Percentiles rank a stretch among this genome's conserved stretches.
Conservation (phyloP, 2,888 invertebrate species). For the Anorthoa munda region DNA sequence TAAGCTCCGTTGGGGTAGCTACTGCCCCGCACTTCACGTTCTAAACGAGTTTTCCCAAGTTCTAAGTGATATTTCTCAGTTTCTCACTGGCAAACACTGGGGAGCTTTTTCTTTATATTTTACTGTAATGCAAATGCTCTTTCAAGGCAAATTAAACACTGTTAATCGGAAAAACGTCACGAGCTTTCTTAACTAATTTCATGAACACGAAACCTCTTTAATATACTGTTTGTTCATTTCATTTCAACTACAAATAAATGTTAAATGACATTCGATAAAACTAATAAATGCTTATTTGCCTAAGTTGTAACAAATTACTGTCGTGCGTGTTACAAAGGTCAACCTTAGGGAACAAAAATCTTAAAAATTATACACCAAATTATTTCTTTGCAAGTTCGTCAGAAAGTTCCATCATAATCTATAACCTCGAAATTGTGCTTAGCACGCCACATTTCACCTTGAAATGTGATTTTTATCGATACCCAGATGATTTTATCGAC, state of each 20-base stretch:
- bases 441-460: conserved; percentile 83
- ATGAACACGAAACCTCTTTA: not conserved
- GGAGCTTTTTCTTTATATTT: not conserved
- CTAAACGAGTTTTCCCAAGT: conserved; percentile 32
- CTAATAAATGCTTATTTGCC: conserved; percentile 60
- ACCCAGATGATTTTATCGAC: conserved; percentile 34
- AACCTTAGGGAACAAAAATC: conserved; percentile 48
- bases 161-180: not conserved
- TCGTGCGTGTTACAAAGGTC: conserved; percentile 64
- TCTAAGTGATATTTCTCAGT: conserved; percentile 32
- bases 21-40: conserved; percentile 15
- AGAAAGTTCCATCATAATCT: conserved; percentile 70
- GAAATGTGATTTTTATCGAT: conserved; percentile 72
- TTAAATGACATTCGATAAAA: conserved; percentile 55
- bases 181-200: not conserved
- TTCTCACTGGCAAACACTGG: conserved; percentile 19
- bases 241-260: conserved; percentile 28
- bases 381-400: conserved; percentile 70
- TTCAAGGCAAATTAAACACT: not conserved
- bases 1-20: conserved; percentile 19
- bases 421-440: conserved; percentile 75
- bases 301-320: conserved; percentile 60
- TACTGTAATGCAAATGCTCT: not conserved
- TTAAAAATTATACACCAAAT: conserved; percentile 66
- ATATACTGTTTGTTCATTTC: not conserved